Evolutionary conservation across 2,797 vertebrate species (phyloP), one percentile per base, ranked within the genome.

Genomic region (Poeciliopsis gracilis): DNA sequence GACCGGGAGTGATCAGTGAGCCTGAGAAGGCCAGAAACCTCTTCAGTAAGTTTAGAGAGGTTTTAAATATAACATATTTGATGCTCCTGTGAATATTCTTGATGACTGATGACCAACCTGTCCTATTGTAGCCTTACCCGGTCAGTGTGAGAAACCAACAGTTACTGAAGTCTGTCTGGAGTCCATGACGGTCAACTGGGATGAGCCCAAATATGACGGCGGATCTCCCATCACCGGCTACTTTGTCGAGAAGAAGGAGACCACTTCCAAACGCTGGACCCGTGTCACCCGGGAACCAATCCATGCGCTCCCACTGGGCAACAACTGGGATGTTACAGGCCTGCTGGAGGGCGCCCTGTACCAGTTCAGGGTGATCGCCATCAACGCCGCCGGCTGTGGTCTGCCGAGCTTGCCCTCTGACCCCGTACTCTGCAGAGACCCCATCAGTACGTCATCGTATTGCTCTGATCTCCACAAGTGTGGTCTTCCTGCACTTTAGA

Each of bases 101-200:
- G 63, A 67, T 72, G 13, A 49, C 23, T 83, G 49, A 70, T 57
- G 0, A 10, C 46, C 33, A 4, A 11, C 38, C 36, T 57, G n/a
- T 76, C 46, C n/a, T 33, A 16, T 13, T 70, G 63, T 83, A 99
- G 98, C 97, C 84, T 97, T 99, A 76, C 98, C 98, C 47, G 98
- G 98, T 85, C 97, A 98, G 87, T 98, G 97, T 90, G 97, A 99
- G 81, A 99, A 99, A 84, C 98, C 98, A 81, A 98, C 97, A 1
- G 94, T 99, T 11, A 97, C 96, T 47, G 97, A 98, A 0, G 91
- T 99, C 90, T 96, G 96, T 84, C 91, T 96, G 87, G 97, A 98
- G 90, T 97, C 96, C 0, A 99, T 99, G 97, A 97, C 96, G 0
- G 97, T 99, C 82, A 97, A 98, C 88, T 99, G 98, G 98, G 98